Conservation (phyloP, 2,797 vertebrate species). For the Rhincodon typus region DNA sequence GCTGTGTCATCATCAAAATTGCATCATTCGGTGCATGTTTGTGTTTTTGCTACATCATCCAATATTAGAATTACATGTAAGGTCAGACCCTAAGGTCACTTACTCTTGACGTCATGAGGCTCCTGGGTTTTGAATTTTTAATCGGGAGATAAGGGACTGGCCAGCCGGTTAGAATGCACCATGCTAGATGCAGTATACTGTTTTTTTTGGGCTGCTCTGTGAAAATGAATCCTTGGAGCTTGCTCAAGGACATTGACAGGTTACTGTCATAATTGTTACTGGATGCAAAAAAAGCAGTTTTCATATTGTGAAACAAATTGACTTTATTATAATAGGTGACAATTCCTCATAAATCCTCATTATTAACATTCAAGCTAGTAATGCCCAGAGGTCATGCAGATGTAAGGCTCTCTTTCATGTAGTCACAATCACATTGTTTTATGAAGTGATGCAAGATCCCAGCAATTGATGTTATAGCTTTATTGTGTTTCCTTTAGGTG, state of each 20-base stretch:
- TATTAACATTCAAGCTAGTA: conserved; percentile 16
- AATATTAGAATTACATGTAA: conserved; percentile 41
- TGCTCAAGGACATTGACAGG: conserved; percentile 51
- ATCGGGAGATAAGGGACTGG: conserved; percentile 44
- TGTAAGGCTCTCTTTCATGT: conserved; percentile 21
- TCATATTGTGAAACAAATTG: conserved; percentile 33
- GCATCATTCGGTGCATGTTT: not conserved
- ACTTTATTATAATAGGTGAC: conserved; percentile 31
- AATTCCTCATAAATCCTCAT: conserved; percentile 12
- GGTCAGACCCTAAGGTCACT: conserved; percentile 48
- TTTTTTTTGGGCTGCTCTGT: conserved; percentile 44
- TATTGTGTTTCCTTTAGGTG: not conserved
- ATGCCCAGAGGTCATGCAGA: not conserved
- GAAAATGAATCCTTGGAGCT: conserved; percentile 48
- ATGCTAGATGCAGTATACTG: conserved; percentile 43
- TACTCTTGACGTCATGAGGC: conserved; percentile 44
- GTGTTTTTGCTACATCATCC: conserved; percentile 26
- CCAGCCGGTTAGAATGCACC: conserved; percentile 45
- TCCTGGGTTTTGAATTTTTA: conserved; percentile 60
- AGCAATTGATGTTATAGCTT: not conserved
- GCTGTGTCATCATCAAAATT: not conserved
- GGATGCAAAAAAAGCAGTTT: conserved; percentile 22
- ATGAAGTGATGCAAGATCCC: not conserved
- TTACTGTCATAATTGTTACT: conserved; percentile 24
- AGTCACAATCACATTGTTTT: not conserved